phyloP scores from a whole-genome alignment of 2,888 invertebrate genomes.

The Rhodophaea formosa region DNA sequence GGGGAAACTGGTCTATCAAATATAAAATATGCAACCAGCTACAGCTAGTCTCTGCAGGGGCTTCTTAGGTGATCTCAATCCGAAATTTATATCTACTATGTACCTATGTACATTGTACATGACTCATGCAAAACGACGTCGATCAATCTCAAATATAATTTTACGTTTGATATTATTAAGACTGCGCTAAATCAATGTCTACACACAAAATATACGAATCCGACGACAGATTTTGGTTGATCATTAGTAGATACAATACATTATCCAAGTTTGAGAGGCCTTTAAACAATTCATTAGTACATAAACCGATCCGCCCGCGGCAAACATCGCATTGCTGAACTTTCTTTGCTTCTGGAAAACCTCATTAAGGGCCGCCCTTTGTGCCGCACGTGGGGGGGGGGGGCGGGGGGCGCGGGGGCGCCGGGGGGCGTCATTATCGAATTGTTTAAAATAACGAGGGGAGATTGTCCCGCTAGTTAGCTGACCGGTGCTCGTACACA shows the following conservation, averaged over 20 bases:
- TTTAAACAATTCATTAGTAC: constrained; percentile 27
- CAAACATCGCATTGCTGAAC: constrained; percentile 52
- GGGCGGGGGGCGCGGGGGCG: constrained; percentile 33
- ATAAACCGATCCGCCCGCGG: constrained; percentile 46
- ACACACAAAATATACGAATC: too few relatives aligned
- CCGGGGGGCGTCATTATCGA: constrained; percentile 64
- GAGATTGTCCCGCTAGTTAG: constrained; percentile 47
- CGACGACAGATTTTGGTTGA: neutral
- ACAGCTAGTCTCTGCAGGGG: too few relatives aligned
- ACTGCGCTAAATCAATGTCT: too few relatives aligned
- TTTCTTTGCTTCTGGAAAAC: constrained; percentile 52
- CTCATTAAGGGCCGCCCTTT: constrained; percentile 69
- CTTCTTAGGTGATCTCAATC: too few relatives aligned
- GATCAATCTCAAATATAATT: too few relatives aligned
- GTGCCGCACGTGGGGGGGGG: constrained; percentile 58
- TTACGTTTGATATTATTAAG: too few relatives aligned
- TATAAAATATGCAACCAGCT: too few relatives aligned
- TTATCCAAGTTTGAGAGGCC: neutral
- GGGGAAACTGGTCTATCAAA: too few relatives aligned
- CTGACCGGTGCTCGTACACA: constrained; percentile 28
- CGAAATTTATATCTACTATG: too few relatives aligned
- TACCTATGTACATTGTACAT: too few relatives aligned
- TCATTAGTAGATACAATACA: neutral
- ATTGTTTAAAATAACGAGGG: constrained; percentile 79
- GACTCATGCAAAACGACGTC: too few relatives aligned